Evolutionary conservation across 1,140 invertebrate species (phyloP).

Genomic region (Neodiprion virginianus): DNA sequence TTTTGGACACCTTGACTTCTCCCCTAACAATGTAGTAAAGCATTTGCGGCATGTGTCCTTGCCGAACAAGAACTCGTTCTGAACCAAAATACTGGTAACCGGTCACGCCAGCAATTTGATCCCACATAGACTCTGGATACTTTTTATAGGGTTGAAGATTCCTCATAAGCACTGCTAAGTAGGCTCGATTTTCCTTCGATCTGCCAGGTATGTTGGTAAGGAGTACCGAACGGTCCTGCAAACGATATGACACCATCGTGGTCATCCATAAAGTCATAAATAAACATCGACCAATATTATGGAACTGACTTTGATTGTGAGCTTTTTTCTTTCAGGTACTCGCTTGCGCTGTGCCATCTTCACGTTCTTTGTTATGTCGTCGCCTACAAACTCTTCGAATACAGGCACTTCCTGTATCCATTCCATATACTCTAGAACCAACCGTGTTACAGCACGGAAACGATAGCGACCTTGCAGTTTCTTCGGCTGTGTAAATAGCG

Average conservation of each 20-base stretch:
- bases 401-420: constrained; percentile 63
- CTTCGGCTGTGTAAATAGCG: neutral
- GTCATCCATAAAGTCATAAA: constrained; percentile 20
- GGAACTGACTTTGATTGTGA: constrained; percentile 55
- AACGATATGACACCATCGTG: constrained; percentile 6
- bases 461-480: constrained; percentile 59
- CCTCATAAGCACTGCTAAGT: constrained; percentile 38
- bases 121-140: constrained; percentile 60
- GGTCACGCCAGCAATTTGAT: constrained; percentile 61
- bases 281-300: constrained; percentile 12
- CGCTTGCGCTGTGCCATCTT: constrained; percentile 55
- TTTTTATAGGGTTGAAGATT: constrained; percentile 38
- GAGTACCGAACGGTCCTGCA: constrained; percentile 46
- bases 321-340: constrained; percentile 57
- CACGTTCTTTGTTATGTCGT: constrained; percentile 62
- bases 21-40: constrained; percentile 69
- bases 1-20: constrained; percentile 60
- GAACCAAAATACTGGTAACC: constrained; percentile 65
- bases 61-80: constrained; percentile 63
- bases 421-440: constrained; percentile 63
- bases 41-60: constrained; percentile 63
- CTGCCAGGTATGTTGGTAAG: constrained; percentile 32
- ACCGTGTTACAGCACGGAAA: constrained; percentile 63
- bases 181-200: constrained; percentile 26
- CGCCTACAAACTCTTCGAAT: constrained; percentile 56